Evolutionary conservation across 2,888 invertebrate species (phyloP), one percentile per base, ranked within the genome.

Genomic region (Chrysina gloriosa): DNA sequence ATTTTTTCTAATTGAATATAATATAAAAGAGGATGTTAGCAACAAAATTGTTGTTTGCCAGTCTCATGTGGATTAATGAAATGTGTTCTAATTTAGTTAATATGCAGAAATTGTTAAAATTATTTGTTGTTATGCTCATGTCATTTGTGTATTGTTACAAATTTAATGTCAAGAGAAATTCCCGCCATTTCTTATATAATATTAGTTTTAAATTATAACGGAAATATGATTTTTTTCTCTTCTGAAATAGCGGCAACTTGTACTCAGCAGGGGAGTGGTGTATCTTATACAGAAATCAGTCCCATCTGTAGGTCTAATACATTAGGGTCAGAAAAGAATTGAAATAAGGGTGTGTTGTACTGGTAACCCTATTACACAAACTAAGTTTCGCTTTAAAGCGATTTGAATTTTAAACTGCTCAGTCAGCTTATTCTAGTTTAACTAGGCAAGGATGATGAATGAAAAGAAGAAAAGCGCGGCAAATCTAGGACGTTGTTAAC

Each of bases 291-390:
- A 27, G 14, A 45, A 42, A 61, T 61, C 14, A 14, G 25, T 42
- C 42, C 39, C 45, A 45, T 61, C 25, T 42, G 58, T 61, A 9
- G 23, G 23, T 39, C 58, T 25, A 25, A 25, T 42, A 42, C 5
- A 3, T 45, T 61, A 39, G 58, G 58, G 58, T 61, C 16, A 21
- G 58, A 42, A 16, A 4, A 42, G 42, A 25, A 42, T 21, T 23
- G 16, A 61, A 61, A 61, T 11, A 42, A 42, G 58, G 58, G 58
- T 61, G 42, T 42, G 58, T 45, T 45, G 52, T 25, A 19, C 58
- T 23, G 42, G 58, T 65, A 65, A 65, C 65, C 65, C 65, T 42
- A 65, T 65, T 65, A 65, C 52, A 65, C 50, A 65, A 65, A 65
- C 52, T 65, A 52, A 39, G 52, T 50, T 63, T 63, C 63, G 50